Evolutionary conservation across 2,888 invertebrate species (phyloP).

Genomic region (Pammene aurita): DNA sequence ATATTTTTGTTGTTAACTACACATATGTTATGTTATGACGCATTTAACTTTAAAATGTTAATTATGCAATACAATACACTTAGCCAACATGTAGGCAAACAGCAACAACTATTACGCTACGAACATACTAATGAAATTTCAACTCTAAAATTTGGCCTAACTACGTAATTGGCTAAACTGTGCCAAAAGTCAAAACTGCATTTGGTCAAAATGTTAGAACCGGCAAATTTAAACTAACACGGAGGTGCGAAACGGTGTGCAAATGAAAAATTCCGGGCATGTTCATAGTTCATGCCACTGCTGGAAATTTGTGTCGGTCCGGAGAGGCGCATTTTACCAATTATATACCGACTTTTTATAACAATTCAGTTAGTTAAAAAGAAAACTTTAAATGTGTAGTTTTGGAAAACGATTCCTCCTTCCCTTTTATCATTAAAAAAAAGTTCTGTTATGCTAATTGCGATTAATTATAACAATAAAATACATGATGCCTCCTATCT

Average conservation of each 20-base stretch:
- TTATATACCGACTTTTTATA: constrained; percentile 43
- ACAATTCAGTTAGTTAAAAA: constrained; percentile 38
- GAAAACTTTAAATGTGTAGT: too few relatives aligned
- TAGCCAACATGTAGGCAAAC: too few relatives aligned
- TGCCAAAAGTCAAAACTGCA: constrained; percentile 28
- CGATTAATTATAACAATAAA: too few relatives aligned
- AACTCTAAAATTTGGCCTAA: constrained; percentile 13
- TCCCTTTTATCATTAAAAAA: too few relatives aligned
- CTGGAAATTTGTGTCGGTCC: constrained; percentile 69
- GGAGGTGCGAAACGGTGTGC: constrained; percentile 73
- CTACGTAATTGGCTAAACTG: constrained; percentile 26
- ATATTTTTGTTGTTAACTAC: too few relatives aligned
- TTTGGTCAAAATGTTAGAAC: constrained; percentile 57
- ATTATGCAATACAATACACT: too few relatives aligned
- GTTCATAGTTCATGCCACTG: constrained; percentile 75
- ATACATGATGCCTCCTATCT: too few relatives aligned
- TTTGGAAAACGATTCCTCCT: too few relatives aligned
- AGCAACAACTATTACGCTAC: too few relatives aligned
- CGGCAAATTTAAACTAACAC: constrained; percentile 70
- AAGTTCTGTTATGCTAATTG: too few relatives aligned
- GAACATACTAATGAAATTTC: background rate
- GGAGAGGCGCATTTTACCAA: constrained; percentile 45
- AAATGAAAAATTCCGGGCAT: constrained; percentile 76
- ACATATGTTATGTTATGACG: too few relatives aligned
- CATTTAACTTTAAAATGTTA: too few relatives aligned